These are phyloP conservation scores for Chrysopa pallens DNA, from an alignment of 1,140 invertebrate genomes.

Conservation along the genomic window DNA sequence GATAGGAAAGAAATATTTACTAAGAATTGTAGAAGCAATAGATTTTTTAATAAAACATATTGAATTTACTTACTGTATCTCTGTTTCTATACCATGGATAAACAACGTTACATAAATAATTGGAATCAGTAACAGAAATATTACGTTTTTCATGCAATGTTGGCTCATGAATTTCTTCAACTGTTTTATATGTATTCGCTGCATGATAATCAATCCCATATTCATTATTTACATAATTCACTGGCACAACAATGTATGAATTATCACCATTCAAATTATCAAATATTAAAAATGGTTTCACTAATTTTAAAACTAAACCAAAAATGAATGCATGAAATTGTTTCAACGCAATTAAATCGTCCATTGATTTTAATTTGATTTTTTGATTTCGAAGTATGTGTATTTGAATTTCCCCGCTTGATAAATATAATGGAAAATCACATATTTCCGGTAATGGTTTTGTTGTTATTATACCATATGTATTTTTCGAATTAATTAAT, in stretches of 20 bases:
- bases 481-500: conserved; percentile 7
- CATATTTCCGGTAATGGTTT: conserved; percentile 34
- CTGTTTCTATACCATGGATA: conserved; percentile 69
- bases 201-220: conserved; percentile 44
- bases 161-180: conserved; percentile 17
- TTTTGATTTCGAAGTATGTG: conserved; percentile 28
- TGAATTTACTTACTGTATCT: conserved; percentile 21
- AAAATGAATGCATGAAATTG: conserved; percentile 39
- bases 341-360: conserved; percentile 11
- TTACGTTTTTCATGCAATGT: conserved; percentile 32
- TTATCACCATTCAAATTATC: conserved; percentile 37
- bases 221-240: conserved; percentile 11
- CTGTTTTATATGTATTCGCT: conserved; percentile 21
- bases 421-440: conserved; percentile 71
- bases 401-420: conserved; percentile 60
- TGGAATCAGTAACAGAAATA: conserved; percentile 37
- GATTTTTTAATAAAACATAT: conserved; percentile 1
- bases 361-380: conserved; percentile 6
- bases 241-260: conserved; percentile 61
- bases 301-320: conserved; percentile 51
- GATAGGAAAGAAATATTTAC: too few species aligned
- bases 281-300: conserved; percentile 61
- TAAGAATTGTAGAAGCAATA: too few species aligned
- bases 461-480: conserved; percentile 36
- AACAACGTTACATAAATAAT: conserved; percentile 54